These are phyloP conservation scores for Xylocopa sonorina DNA, from an alignment of 1,140 invertebrate species.

Conservation along the genomic window DNA sequence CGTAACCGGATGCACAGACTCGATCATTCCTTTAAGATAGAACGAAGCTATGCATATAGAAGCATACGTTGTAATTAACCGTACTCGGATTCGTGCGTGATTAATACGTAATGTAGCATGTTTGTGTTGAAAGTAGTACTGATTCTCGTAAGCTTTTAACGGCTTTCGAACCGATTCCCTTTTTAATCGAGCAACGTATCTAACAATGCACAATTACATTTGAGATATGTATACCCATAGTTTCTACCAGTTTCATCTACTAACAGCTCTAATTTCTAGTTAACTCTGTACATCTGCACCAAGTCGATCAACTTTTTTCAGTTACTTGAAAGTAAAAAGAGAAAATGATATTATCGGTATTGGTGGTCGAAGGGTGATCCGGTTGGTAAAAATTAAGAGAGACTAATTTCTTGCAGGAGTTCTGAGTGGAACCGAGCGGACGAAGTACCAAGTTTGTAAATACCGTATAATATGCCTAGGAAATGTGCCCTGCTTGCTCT, in stretches of 20 bases:
- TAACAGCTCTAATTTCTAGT: conserved; percentile 18
- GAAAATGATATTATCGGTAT: too few relatives aligned
- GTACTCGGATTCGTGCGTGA: conserved; percentile 1
- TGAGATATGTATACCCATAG: background rate
- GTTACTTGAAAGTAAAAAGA: background rate
- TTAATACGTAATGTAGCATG: conserved; percentile 24
- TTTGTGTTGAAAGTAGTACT: background rate
- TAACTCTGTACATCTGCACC: background rate
- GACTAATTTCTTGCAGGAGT: conserved; percentile 68
- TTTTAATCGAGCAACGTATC: background rate
- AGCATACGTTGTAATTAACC: conserved; percentile 26
- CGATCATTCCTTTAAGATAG: background rate
- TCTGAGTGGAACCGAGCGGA: conserved; percentile 68
- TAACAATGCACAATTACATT: conserved; percentile 12
- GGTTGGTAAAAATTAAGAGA: too few relatives aligned
- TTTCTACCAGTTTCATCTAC: background rate
- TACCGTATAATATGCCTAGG: conserved; percentile 78
- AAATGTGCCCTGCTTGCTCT: conserved; percentile 69
- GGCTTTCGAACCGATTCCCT: background rate
- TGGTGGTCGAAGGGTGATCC: too few relatives aligned
- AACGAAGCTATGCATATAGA: background rate
- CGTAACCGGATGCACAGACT: background rate
- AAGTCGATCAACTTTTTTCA: background rate
- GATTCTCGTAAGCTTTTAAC: background rate
- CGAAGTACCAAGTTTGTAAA: conserved; percentile 75